phyloP scores from a whole-genome alignment of 2,888 invertebrate genomes.

The Tachina grossa region DNA sequence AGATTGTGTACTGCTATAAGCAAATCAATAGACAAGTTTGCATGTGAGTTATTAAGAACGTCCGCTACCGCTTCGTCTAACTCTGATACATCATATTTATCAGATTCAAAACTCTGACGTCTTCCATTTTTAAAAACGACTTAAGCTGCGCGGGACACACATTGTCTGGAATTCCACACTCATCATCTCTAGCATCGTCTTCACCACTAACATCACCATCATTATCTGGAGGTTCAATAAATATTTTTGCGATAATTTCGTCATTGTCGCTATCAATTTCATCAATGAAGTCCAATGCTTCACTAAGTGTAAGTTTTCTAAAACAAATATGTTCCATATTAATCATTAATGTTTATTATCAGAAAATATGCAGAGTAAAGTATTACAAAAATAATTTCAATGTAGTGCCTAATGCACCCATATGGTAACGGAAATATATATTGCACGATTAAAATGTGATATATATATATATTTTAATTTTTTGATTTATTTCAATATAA shows the following conservation, averaged over 20 bases:
- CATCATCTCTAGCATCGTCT: not conserved
- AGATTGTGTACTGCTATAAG: not conserved
- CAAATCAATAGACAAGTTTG: not conserved
- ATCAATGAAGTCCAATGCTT: not conserved
- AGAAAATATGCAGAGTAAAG: not conserved
- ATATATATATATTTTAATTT: not conserved
- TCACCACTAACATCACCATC: slow-evolving; percentile 14
- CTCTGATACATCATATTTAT: not conserved
- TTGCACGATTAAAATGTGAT: not conserved
- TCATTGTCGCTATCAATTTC: not conserved
- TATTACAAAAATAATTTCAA: not conserved
- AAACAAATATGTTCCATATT: not conserved
- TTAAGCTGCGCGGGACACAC: not conserved
- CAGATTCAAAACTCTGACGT: not conserved
- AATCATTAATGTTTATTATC: no score
- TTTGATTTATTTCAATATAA: not conserved
- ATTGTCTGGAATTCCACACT: slow-evolving; percentile 4
- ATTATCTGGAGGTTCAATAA: slow-evolving; percentile 5
- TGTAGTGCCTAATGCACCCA: not conserved
- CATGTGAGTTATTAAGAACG: not conserved
- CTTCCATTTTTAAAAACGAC: not conserved
- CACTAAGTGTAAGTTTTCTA: not conserved
- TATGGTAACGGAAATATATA: not conserved
- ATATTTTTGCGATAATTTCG: not conserved
- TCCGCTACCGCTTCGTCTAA: not conserved